phyloP scores from a whole-genome alignment of 2,797 vertebrate species.

The Carcharodon carcharias region DNA sequence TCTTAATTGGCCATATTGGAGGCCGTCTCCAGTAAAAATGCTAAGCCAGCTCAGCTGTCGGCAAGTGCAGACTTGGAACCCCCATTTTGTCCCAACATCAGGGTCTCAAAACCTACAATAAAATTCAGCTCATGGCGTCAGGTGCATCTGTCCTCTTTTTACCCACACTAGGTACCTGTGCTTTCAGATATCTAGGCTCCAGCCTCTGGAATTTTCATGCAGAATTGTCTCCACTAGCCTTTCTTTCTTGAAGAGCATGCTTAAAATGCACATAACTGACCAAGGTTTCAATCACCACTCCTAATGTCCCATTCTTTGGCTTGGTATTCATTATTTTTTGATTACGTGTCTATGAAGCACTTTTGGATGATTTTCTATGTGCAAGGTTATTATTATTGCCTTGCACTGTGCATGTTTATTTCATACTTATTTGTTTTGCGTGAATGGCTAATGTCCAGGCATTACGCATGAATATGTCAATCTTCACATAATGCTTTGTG shows the following conservation, averaged over 20 bases:
- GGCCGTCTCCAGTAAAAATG: no score
- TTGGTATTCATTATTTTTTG: not conserved
- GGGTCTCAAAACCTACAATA: no score
- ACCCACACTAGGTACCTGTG: no score
- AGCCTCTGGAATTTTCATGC: no score
- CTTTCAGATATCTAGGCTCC: no score
- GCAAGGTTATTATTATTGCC: not conserved
- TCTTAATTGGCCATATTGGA: no score
- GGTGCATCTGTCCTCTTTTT: no score
- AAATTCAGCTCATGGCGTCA: no score
- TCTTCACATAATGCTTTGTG: not conserved
- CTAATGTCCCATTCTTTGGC: not conserved
- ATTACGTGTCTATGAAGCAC: not conserved
- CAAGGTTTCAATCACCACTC: not conserved
- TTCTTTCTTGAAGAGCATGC: not conserved
- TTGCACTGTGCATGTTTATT: not conserved
- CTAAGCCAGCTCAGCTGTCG: no score
- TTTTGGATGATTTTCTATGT: not conserved
- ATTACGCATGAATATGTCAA: not conserved
- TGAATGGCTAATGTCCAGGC: not conserved
- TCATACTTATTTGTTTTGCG: not conserved
- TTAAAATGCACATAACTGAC: not conserved
- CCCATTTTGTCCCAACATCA: no score
- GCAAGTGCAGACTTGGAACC: no score
- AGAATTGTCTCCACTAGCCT: not conserved